A percentile compares a stretch with the other conserved stretches of the same genome.
phyloP scores from a whole-genome alignment of 2,888 invertebrate genomes.

The Deilephila elpenor region DNA sequence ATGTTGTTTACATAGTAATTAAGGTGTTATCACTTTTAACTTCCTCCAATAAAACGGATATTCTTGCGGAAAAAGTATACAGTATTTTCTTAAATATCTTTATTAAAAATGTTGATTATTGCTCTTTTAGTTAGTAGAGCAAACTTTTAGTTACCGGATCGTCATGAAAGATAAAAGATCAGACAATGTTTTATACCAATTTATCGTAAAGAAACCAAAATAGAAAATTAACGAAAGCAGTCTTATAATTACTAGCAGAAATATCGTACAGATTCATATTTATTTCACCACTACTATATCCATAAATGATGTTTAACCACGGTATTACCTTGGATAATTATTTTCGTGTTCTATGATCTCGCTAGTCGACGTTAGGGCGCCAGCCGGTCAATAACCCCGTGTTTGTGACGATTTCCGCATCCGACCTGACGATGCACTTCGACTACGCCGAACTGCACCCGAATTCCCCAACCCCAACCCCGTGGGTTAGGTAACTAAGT shows the following conservation, averaged over 20 bases:
- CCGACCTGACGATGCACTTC: constrained; percentile 68
- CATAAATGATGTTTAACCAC: background rate
- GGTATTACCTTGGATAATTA: constrained; percentile 19
- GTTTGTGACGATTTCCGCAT: constrained; percentile 75
- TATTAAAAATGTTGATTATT: too few species aligned
- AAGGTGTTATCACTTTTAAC: too few species aligned
- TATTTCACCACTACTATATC: background rate
- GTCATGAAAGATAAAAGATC: too few species aligned
- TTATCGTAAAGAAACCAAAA: too few species aligned
- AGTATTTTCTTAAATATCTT: too few species aligned
- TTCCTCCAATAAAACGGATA: too few species aligned
- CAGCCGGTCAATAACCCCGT: constrained; percentile 66
- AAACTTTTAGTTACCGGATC: too few species aligned
- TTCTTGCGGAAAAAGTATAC: too few species aligned
- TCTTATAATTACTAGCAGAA: background rate
- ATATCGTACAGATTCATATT: background rate
- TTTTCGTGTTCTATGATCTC: constrained; percentile 20
- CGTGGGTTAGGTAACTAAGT: background rate
- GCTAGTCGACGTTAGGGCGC: constrained; percentile 62
- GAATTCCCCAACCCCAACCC: constrained; percentile 59
- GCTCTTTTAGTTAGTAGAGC: too few species aligned
- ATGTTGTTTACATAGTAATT: too few species aligned
- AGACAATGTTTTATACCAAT: too few species aligned
- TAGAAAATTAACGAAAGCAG: background rate
- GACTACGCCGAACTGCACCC: constrained; percentile 61